Evolutionary conservation across 2,888 invertebrate species (phyloP).

Genomic region (Drosophila merina): DNA sequence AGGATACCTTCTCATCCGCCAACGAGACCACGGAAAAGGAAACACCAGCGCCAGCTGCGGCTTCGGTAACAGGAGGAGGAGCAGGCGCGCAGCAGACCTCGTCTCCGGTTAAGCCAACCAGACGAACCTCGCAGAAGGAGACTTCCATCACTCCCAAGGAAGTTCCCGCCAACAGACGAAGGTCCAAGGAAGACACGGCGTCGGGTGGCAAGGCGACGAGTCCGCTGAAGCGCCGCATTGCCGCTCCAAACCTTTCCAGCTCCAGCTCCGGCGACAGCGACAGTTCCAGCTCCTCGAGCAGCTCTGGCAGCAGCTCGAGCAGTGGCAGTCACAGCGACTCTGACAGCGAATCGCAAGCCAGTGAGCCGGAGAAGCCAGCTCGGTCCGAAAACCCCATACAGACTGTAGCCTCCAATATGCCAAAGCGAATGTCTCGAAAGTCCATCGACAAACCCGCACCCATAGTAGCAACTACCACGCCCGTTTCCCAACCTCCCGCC

Average conservation of each 20-base stretch:
- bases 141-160: slow-evolving; percentile 37
- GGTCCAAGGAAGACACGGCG: slow-evolving; percentile 68
- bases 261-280: slow-evolving; percentile 80
- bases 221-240: slow-evolving; percentile 62
- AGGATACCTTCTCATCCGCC: slow-evolving; percentile 81
- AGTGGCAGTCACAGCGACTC: slow-evolving; percentile 72
- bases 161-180: slow-evolving; percentile 51
- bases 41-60: slow-evolving; percentile 5
- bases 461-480: slow-evolving; percentile 8
- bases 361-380: slow-evolving; percentile 39
- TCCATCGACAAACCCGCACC: slow-evolving; percentile 61
- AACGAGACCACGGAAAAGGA: slow-evolving; percentile 50
- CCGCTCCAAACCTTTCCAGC: slow-evolving; percentile 71
- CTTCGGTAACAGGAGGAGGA: slow-evolving; percentile 9
- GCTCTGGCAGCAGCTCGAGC: slow-evolving; percentile 68
- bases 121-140: slow-evolving; percentile 52
- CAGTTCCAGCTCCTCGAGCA: slow-evolving; percentile 68
- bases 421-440: slow-evolving; percentile 77
- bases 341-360: slow-evolving; percentile 52
- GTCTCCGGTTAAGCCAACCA: slow-evolving; percentile 38
- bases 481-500: slow-evolving; percentile 21
- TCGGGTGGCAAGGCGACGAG: slow-evolving; percentile 26
- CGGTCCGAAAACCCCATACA: background rate
- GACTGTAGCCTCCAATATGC: slow-evolving; percentile 50
- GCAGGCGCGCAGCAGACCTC: slow-evolving; percentile 9